Evolutionary conservation across 92 coral and sea anemone species (phyloP).

Genomic region (Siderastrea radians): DNA sequence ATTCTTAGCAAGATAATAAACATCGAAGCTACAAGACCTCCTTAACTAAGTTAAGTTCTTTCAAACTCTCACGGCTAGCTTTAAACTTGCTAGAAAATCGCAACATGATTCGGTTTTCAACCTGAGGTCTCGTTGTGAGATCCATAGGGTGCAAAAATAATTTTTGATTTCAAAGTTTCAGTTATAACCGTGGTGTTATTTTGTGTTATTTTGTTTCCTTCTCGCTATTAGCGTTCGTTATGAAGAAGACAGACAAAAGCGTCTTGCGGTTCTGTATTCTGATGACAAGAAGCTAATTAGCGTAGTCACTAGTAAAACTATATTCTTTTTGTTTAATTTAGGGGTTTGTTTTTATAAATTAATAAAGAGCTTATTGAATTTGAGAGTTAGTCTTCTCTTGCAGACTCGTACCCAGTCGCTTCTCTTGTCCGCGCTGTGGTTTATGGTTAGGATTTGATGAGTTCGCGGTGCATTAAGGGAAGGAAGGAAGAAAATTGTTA

Average conservation of each 20-base stretch:
- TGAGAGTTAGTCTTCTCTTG: not conserved
- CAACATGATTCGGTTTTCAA: not conserved
- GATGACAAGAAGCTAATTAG: constrained; percentile 42
- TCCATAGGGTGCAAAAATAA: not conserved
- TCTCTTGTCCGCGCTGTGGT: not conserved
- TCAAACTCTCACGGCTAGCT: not conserved
- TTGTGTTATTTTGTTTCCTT: constrained; percentile 1
- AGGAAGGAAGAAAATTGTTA: too few species aligned
- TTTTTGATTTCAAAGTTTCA: constrained; percentile 10
- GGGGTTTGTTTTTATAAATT: constrained; percentile 13
- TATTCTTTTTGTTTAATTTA: not conserved
- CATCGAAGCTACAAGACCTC: not conserved
- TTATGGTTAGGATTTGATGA: too few species aligned
- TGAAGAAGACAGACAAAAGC: constrained; percentile 78
- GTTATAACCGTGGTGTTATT: not conserved
- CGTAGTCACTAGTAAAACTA: not conserved
- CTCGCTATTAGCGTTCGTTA: constrained; percentile 19
- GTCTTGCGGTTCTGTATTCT: constrained; percentile 50
- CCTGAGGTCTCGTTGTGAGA: not conserved
- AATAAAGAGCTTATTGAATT: constrained; percentile 15
- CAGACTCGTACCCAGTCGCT: too few species aligned
- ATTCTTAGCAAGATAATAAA: not conserved
- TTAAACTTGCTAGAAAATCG: not conserved
- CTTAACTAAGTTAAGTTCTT: not conserved
- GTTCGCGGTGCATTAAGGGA: too few species aligned